Percentiles rank a stretch among this genome's conserved stretches.
phyloP scores from a whole-genome alignment of 2,888 invertebrate species.

The Orthosia incerta region DNA sequence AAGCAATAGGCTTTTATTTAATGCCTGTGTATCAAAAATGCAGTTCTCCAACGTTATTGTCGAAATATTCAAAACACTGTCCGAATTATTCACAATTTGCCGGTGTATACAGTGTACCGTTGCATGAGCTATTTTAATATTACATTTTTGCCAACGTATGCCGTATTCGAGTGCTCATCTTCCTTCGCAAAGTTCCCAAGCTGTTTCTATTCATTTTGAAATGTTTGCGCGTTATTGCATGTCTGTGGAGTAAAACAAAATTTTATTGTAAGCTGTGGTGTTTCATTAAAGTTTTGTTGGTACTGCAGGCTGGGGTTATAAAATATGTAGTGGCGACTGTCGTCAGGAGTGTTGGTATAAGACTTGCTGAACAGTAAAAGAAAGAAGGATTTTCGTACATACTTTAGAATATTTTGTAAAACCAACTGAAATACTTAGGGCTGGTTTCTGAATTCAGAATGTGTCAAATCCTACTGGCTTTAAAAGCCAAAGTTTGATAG shows the following conservation, averaged over 20 bases:
- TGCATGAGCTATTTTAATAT: constrained; percentile 65
- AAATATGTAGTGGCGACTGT: constrained; percentile 1
- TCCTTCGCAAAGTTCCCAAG: constrained; percentile 56
- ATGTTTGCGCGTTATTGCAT: constrained; percentile 60
- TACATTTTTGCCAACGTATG: constrained; percentile 67
- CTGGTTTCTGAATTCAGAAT: too few relatives aligned
- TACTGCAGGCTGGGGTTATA: constrained; percentile 4
- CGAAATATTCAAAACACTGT: constrained; percentile 52
- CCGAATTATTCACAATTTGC: constrained; percentile 57
- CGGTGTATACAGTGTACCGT: constrained; percentile 30
- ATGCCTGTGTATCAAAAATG: not conserved
- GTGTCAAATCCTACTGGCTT: too few relatives aligned
- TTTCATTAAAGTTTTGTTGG: constrained; percentile 50
- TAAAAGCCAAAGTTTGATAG: too few relatives aligned
- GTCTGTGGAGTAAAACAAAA: constrained; percentile 52
- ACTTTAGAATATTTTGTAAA: not conserved
- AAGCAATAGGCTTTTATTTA: constrained; percentile 7
- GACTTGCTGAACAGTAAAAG: not conserved
- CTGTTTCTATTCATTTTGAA: constrained; percentile 62
- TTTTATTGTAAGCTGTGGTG: constrained; percentile 39
- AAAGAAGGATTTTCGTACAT: not conserved
- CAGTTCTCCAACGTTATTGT: constrained; percentile 29
- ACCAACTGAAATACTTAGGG: not conserved
- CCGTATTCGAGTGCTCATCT: constrained; percentile 54
- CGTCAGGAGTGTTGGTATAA: not conserved